Base-by-base conservation (phyloP, 2,797 vertebrate genomes). In the Alfaro cultratus region DNA sequence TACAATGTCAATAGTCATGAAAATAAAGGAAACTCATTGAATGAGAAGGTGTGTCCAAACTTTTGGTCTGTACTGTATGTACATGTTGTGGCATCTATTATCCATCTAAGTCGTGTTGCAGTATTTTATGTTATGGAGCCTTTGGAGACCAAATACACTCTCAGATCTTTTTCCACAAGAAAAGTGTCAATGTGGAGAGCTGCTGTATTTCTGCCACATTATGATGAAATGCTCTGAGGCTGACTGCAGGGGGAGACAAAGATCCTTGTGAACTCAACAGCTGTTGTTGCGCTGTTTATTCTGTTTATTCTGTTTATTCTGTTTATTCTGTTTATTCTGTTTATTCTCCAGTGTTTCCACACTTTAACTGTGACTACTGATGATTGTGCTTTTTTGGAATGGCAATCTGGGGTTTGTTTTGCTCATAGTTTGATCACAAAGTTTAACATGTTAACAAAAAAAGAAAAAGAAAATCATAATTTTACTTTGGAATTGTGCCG, bases 181-280 rank as follows among this genome's bases (percentile, higher is more conserved):
- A 68, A 41, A 26, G 39, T 70, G 21, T 31, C 3, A 41, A 26
- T 34, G 36, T 39, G 64, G 7, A 64, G 36, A 68, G 21, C 64
- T 41, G 34, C 21, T 41, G 18, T 41, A 39, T 41, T 1, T 13
- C 57, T 68, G 36, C 36, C 36, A 68, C 36, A 41, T 41, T 23
- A 26, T 23, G 8, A 41, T 68, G 64, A 41, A 43, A 43, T n/a
- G 8, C 21, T 5, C 39, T 87, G 49, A 67, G 67, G 77, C 74
- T 76, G 72, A 86, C 92, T 90, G 80, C 89, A 93, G 91, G 84
- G 90, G 90, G 92, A 85, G 86, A 62, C 88, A 90, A 83, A 86
- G 53, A 15, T 77, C 83, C 46, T 45, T 43, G 15, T 80, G 29
- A 74, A 49, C 43, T 4, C 36, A 34, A 36, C 29, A 16, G 36